These are phyloP conservation scores for Platalea minor DNA, from an alignment of 2,797 vertebrate genomes.

Conservation along the genomic window DNA sequence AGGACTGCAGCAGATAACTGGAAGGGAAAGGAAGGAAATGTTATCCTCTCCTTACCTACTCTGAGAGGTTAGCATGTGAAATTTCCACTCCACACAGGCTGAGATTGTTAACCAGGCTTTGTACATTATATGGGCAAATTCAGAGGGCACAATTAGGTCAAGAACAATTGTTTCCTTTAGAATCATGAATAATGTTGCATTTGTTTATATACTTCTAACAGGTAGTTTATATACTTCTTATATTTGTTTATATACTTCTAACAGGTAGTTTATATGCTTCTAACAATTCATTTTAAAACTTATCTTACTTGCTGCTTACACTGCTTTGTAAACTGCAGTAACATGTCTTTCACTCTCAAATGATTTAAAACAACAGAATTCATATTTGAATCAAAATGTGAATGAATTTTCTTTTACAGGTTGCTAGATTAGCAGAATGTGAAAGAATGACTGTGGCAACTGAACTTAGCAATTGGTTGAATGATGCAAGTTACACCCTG, in stretches of 20 bases:
- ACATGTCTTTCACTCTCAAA: background rate
- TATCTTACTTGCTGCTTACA: background rate
- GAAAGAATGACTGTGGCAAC: slow-evolving; percentile 85
- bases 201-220: background rate
- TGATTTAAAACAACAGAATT: background rate
- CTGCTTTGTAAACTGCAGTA: background rate
- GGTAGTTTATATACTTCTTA: too few relatives aligned
- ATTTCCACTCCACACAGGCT: background rate
- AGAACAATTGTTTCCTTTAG: background rate
- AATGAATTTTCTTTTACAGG: slow-evolving; percentile 71
- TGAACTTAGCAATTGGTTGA: slow-evolving; percentile 86
- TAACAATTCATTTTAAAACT: background rate
- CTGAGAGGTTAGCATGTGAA: background rate
- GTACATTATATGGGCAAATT: background rate
- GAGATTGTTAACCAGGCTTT: background rate
- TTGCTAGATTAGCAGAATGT: slow-evolving; percentile 86
- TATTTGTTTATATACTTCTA: background rate
- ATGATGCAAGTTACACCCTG: slow-evolving; percentile 77
- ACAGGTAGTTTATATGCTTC: background rate
- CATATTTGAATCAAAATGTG: background rate
- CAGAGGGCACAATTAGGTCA: background rate
- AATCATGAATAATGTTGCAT: background rate
- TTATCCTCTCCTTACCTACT: background rate
- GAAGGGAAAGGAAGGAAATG: background rate
- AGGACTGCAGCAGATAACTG: background rate